phyloP scores from a whole-genome alignment of 2,797 vertebrate species.

The Myotis myotis region DNA sequence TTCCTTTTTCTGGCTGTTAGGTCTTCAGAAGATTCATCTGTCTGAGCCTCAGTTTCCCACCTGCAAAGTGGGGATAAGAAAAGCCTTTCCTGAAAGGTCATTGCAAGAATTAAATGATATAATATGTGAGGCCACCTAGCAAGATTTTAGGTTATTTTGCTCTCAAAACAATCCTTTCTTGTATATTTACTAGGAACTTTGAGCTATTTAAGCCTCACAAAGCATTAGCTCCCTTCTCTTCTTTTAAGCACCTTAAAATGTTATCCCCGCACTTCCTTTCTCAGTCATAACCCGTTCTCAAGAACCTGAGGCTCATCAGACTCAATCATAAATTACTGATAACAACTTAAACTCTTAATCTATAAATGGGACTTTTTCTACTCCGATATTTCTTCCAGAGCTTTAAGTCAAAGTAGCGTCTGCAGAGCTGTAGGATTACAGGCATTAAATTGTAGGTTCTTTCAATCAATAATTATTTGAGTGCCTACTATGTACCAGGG shows the following conservation, averaged over 20 bases:
- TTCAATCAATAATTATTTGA: not conserved
- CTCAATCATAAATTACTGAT: not conserved
- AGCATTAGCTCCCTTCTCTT: not conserved
- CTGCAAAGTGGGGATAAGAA: constrained; percentile 26
- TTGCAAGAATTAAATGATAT: not conserved
- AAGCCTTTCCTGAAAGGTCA: not conserved
- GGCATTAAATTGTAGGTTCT: not conserved
- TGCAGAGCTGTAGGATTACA: not conserved
- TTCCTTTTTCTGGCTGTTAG: not conserved
- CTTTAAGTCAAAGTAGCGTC: not conserved
- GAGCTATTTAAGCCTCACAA: not conserved
- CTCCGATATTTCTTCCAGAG: not conserved
- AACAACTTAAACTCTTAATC: not conserved
- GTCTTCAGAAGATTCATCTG: not conserved
- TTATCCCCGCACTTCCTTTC: not conserved
- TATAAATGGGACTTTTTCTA: not conserved
- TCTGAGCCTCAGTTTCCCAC: not conserved
- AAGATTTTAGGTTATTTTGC: constrained; percentile 8
- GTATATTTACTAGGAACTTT: not conserved
- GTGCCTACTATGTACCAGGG: not conserved
- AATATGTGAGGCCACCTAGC: not conserved
- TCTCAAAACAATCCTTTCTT: not conserved
- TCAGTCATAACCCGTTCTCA: not conserved
- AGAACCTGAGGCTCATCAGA: not conserved
- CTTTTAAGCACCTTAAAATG: not conserved